phyloP scores from a whole-genome alignment of 2,797 vertebrate genomes.

The Epinephelus malabaricus region DNA sequence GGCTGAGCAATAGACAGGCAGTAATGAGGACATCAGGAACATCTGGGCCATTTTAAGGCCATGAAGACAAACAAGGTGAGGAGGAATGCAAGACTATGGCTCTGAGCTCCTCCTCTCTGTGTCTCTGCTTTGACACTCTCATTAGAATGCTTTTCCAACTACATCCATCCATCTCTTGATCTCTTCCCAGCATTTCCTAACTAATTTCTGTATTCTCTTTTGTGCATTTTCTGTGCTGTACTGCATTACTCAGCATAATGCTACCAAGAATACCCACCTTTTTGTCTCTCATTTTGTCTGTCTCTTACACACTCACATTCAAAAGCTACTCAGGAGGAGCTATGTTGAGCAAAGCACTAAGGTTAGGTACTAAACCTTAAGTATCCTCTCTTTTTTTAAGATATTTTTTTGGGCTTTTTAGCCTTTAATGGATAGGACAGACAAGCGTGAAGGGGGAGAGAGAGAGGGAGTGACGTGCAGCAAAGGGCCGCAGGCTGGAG shows the following conservation, averaged over 20 bases:
- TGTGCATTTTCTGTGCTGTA: not conserved
- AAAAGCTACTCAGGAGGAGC: not conserved
- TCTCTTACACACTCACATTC: not conserved
- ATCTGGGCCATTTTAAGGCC: constrained; percentile 46
- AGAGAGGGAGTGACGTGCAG: too few species aligned
- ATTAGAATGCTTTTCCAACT: constrained; percentile 19
- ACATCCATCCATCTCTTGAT: constrained; percentile 13
- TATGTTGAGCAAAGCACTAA: not conserved
- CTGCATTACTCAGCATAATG: not conserved
- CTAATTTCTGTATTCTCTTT: constrained; percentile 12
- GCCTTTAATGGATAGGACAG: too few species aligned
- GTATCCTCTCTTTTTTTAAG: too few species aligned
- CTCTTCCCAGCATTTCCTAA: constrained; percentile 1
- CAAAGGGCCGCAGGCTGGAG: too few species aligned
- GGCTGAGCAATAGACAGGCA: constrained; percentile 34
- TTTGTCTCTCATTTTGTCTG: not conserved
- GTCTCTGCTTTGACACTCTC: constrained; percentile 10
- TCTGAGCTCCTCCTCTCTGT: constrained; percentile 6
- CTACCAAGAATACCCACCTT: not conserved
- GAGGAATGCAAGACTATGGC: constrained; percentile 10
- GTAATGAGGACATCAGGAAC: constrained; percentile 51
- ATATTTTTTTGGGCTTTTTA: too few species aligned
- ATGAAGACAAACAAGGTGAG: constrained; percentile 25
- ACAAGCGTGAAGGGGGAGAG: too few species aligned
- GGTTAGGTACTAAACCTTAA: not conserved